These are phyloP conservation scores for Pardosa pseudoannulata DNA, from an alignment of 2,888 invertebrate species.

Conservation along the genomic window DNA sequence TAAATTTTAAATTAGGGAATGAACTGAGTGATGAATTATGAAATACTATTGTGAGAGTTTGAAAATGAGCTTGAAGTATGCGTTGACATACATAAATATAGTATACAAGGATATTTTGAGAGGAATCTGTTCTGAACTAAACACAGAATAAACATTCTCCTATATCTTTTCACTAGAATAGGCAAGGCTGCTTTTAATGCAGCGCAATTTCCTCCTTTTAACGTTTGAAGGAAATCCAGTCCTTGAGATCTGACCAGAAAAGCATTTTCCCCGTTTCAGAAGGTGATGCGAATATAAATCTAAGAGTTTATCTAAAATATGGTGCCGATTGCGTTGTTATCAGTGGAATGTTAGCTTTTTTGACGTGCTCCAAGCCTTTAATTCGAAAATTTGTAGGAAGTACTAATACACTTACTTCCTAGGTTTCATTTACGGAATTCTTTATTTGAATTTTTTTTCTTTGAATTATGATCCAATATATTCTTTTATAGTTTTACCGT, in stretches of 20 bases:
- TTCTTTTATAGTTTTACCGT: background rate
- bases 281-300: constrained; percentile 21
- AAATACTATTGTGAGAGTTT: too few species aligned
- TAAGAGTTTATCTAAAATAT: constrained; percentile 4
- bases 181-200: background rate
- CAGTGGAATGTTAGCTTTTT: background rate
- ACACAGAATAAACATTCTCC: background rate
- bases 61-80: background rate
- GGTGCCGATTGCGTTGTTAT: constrained; percentile 8
- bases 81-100: too few species aligned
- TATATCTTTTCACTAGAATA: background rate
- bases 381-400: background rate
- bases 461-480: background rate
- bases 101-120: too few species aligned
- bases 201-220: background rate
- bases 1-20: too few species aligned
- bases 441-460: background rate
- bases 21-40: too few species aligned
- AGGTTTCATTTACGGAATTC: background rate
- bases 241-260: constrained; percentile 24
- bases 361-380: background rate
- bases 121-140: background rate
- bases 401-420: too few species aligned
- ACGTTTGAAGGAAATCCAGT: background rate
- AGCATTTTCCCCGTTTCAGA: background rate